Evolutionary conservation across 2,888 invertebrate genomes (phyloP), one percentile per base, ranked within the genome.

Genomic region (Cosmia trapezina): DNA sequence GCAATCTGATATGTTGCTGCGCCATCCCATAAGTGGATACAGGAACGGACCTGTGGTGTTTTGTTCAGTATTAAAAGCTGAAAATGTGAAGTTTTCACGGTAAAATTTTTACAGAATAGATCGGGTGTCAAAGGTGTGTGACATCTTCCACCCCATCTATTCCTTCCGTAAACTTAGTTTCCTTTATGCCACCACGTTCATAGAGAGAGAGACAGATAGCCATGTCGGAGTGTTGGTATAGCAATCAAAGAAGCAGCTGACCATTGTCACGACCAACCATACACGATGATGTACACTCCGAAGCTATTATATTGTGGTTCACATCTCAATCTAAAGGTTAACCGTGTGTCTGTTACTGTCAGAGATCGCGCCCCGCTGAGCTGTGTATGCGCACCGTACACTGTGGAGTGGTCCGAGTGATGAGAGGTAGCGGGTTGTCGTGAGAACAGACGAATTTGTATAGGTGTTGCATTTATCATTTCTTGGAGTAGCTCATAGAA

Each of bases 301-400:
- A 88, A 86, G 91, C 93, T 89, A 95, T 95, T 95, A 95, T 93
- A 92, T 88, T 87, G 89, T 92, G 92, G 95, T 95, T 95, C 96
- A 95, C 94, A 89, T 95, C 96, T 96, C 95, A 95, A 96, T 96
- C 94, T 86, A 94, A 95, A 96, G 96, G 96, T 96, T 96, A 96
- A 95, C 95, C 87, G 94, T 93, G 89, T 95, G 95, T 94, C 95
- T 93, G 96, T 95, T 95, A 94, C 94, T 94, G 95, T 95, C 95
- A 93, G 95, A 87, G 92, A 93, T 92, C 94, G 95, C 95, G 90
- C 94, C 95, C 96, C 96, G 95, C 96, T 95, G 95, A 70, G 95
- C 76, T 90, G 93, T 90, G 93, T 90, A 88, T 87, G 93, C 89
- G 90, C 91, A 88, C 86, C 87, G 60, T 64, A 88, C 85, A 83